Conservation (phyloP, 2,888 invertebrate species). For the Lottia gigantea region DNA sequence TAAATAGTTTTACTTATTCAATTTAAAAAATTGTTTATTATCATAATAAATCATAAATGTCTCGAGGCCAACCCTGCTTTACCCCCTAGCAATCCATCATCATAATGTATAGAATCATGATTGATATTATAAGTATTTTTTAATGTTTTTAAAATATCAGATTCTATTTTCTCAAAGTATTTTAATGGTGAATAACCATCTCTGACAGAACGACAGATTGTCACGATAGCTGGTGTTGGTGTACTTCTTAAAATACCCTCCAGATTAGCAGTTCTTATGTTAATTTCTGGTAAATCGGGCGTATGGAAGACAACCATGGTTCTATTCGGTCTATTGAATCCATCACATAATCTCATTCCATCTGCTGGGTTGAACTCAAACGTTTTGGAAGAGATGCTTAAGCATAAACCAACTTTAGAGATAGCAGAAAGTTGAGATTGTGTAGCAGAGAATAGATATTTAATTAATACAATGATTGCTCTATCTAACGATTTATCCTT, state of each 20-base stretch:
- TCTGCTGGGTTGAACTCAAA: slow-evolving; percentile 21
- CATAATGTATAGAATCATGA: slow-evolving; percentile 38
- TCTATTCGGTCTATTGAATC: slow-evolving; percentile 45
- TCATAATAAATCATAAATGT: background rate
- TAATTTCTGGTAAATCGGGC: slow-evolving; percentile 37
- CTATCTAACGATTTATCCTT: background rate
- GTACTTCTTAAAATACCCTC: slow-evolving; percentile 30
- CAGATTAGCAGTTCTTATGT: slow-evolving; percentile 32
- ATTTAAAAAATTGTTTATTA: too few relatives aligned
- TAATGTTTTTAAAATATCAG: slow-evolving; percentile 37
- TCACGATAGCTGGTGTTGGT: slow-evolving; percentile 39
- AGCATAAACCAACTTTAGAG: slow-evolving; percentile 48
- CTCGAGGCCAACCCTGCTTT: slow-evolving; percentile 39
- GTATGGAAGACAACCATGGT: slow-evolving; percentile 41
- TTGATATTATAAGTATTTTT: slow-evolving; percentile 25
- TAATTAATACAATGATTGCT: background rate
- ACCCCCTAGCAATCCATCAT: slow-evolving; percentile 48
- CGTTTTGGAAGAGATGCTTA: slow-evolving; percentile 37
- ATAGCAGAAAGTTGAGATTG: slow-evolving; percentile 38
- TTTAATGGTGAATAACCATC: slow-evolving; percentile 59
- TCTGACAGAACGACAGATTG: slow-evolving; percentile 52
- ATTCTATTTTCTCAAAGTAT: slow-evolving; percentile 47
- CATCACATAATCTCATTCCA: slow-evolving; percentile 44
- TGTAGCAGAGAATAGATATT: slow-evolving; percentile 17
- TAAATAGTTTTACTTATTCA: too few relatives aligned